Conservation (phyloP, 1,140 invertebrate genomes). For the Drosophila parabipectinata region DNA sequence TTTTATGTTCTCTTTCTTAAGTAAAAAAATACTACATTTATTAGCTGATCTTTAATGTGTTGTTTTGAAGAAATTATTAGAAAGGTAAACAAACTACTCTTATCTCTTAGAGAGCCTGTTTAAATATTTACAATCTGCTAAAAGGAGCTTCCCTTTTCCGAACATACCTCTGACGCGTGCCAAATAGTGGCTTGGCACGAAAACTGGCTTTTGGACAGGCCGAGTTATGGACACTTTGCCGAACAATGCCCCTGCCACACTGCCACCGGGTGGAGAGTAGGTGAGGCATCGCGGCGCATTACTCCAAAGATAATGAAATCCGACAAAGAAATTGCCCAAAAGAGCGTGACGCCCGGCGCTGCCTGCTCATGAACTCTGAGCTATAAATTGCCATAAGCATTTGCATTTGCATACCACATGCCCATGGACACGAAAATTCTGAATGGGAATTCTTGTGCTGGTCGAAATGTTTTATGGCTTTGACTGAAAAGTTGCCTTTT, state of each 20-base stretch:
- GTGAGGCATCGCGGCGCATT: conserved; percentile 29
- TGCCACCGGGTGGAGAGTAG: conserved; percentile 11
- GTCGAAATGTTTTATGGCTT: conserved; percentile 56
- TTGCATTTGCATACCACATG: conserved; percentile 47
- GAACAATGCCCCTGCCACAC: conserved; percentile 64
- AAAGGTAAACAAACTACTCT: too few relatives aligned
- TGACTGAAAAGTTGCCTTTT: conserved; percentile 35
- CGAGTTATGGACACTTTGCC: conserved; percentile 53
- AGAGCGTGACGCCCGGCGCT: conserved; percentile 63
- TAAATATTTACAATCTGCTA: background rate
- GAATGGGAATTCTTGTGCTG: conserved; percentile 44
- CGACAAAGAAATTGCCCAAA: conserved; percentile 77
- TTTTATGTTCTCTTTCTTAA: conserved; percentile 3
- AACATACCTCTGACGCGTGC: conserved; percentile 6
- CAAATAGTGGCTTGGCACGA: conserved; percentile 41
- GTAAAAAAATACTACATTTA: background rate
- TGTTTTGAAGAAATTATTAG: too few relatives aligned
- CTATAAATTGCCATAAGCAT: conserved; percentile 72
- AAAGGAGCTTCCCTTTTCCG: background rate
- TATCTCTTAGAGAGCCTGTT: background rate
- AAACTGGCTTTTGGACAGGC: conserved; percentile 22
- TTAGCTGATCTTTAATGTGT: background rate
- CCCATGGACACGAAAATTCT: conserved; percentile 46
- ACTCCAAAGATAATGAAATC: conserved; percentile 73
- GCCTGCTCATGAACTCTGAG: conserved; percentile 72